phyloP scores from a whole-genome alignment of 2,113 vertebrate species.

The Falcunculus frontatus region DNA sequence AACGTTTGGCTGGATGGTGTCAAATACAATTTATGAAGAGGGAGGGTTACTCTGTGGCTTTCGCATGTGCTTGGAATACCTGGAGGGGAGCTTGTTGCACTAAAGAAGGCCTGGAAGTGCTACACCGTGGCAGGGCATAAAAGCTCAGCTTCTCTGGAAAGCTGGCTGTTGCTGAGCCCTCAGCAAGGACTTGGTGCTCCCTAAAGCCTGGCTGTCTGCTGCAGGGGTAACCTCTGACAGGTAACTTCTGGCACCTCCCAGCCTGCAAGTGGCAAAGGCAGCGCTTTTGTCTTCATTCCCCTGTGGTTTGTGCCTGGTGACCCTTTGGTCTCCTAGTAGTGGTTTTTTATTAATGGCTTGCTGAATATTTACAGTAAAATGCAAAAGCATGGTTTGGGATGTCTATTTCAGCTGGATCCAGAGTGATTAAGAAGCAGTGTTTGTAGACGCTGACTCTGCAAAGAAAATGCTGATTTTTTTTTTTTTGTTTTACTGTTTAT shows the following conservation, averaged over 20 bases:
- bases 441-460: not conserved
- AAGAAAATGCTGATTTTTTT: slow-evolving; percentile 6
- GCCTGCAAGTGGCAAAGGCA: not conserved
- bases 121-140: accelerated
- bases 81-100: not conserved
- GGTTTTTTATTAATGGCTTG: not conserved
- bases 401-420: not conserved
- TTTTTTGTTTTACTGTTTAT: not conserved
- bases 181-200: not conserved
- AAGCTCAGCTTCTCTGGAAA: not conserved
- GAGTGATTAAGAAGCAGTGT: not conserved
- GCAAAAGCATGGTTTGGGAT: not conserved
- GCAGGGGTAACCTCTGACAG: not conserved
- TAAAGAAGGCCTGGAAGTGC: not conserved
- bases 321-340: not conserved
- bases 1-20: not conserved
- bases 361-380: not conserved
- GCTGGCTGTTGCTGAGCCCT: not conserved
- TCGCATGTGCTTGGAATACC: not conserved
- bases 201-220: not conserved
- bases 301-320: not conserved
- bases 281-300: accelerated
- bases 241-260: not conserved
- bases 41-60: not conserved
- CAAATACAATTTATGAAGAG: not conserved